Base-by-base conservation (phyloP, 2,113 vertebrate genomes). In the Bagarius yarrelli region DNA sequence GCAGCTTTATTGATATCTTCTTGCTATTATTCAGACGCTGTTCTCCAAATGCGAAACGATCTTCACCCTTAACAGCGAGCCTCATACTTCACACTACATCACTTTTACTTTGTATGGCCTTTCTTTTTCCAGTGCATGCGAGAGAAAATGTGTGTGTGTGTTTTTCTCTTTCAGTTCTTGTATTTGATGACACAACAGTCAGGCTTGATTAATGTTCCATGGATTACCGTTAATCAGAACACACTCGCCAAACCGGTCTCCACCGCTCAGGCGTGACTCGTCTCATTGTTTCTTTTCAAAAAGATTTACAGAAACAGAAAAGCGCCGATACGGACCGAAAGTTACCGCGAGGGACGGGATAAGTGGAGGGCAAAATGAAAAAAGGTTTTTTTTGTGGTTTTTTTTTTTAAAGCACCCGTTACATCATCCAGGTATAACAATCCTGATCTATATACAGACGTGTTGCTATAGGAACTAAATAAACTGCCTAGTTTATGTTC, bases 191-290 rank as follows among this genome's bases (percentile, higher is more conserved):
- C 27, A 63, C 47, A 23, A 67, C 34, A 76, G 60, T 56, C 71
- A 47, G 72, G 23, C 61, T 32, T 50, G 71, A 82, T 61, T 61
- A 66, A 81, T 79, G 75, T 70, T 40, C 36, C 56, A 19, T 69
- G 64, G 69, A 75, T 82, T 67, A 71, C 70, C 47, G 63, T 75
- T 79, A 63, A 85, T 81, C 70, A 59, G 66, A 55, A 27, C 21
- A 23, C 9, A 40, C 47, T 32, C 14, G 21, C 36, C 66, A 70
- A 81, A 78, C 27, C 55, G 32, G 69, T 71, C 61, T 57, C n/a
- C 50, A 34, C 34, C 69, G 21, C 30, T 74, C 76, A 8, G 60
- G 18, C 56, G 30, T 52, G 52, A 76, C 61, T 75, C 13, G 59
- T 13, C 59, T 72, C 40, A 55, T 72, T 83, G n/a, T 34, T 71